These are phyloP conservation scores for Mythimna loreyi DNA, from an alignment of 2,888 invertebrate genomes.

Conservation along the genomic window DNA sequence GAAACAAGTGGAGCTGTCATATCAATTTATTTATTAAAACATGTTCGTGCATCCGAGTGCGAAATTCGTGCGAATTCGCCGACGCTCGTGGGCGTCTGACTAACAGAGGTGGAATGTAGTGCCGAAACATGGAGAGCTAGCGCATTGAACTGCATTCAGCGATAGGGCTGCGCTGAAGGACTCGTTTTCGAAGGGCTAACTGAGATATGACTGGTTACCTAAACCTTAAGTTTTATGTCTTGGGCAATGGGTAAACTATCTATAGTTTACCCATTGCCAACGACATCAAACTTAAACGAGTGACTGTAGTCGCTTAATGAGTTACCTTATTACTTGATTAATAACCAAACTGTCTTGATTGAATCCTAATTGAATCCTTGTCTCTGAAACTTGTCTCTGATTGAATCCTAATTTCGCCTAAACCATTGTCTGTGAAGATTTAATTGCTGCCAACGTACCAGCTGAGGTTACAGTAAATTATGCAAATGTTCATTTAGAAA, in stretches of 20 bases:
- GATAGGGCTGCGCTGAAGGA: conserved; percentile 46
- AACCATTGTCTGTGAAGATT: conserved; percentile 15
- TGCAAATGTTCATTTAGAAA: conserved; percentile 15
- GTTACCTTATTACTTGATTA: background rate
- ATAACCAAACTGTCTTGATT: background rate
- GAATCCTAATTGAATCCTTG: conserved; percentile 2
- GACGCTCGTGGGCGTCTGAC: conserved; percentile 67
- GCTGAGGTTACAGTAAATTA: conserved; percentile 7
- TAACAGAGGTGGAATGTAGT: conserved; percentile 67
- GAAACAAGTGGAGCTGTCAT: conserved; percentile 63
- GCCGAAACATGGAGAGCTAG: conserved; percentile 61
- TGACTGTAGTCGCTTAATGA: background rate
- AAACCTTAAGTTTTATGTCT: background rate
- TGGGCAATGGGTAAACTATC: background rate
- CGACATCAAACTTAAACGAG: too few relatives aligned
- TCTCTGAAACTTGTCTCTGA: conserved; percentile 5
- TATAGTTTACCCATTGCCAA: too few relatives aligned
- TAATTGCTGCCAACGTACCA: background rate
- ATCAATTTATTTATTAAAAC: conserved; percentile 60
- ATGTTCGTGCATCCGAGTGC: conserved; percentile 63
- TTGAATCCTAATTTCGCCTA: background rate
- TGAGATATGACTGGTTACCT: background rate
- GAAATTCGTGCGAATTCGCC: conserved; percentile 56
- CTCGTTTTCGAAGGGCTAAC: background rate
- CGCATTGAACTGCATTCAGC: conserved; percentile 71